Conservation (phyloP, 2,797 vertebrate species). For the Prunella strophiata region DNA sequence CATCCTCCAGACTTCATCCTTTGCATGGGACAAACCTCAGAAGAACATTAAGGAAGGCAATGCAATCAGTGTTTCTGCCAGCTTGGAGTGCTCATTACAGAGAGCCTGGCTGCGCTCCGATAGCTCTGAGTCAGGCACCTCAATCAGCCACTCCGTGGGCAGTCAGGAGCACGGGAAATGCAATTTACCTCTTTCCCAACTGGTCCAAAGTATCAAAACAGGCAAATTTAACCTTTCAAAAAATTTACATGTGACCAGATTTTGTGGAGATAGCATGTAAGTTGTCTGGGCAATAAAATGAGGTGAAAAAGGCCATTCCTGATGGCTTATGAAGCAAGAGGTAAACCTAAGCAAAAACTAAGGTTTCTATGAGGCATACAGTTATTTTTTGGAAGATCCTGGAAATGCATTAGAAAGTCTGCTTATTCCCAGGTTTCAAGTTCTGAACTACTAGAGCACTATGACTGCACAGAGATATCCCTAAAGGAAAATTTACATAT, state of each 20-base stretch:
- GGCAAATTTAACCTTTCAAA: neutral
- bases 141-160: neutral
- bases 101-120: fast-evolving
- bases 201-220: neutral
- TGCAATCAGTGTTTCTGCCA: neutral
- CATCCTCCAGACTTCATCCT: neutral
- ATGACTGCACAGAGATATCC: neutral
- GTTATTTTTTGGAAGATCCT: neutral
- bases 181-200: neutral
- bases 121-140: neutral
- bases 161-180: neutral
- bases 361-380: neutral
- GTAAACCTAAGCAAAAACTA: neutral
- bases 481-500: neutral
- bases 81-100: neutral
- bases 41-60: neutral
- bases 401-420: neutral
- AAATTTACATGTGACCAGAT: neutral
- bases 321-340: neutral
- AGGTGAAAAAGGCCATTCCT: neutral
- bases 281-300: neutral
- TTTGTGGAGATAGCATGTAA: neutral
- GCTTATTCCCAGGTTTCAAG: neutral
- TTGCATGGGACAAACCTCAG: neutral
- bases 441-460: neutral